Percentiles rank a stretch among this genome's conserved stretches.
These are phyloP conservation scores for Diarsia rubi DNA, from an alignment of 2,888 invertebrate species.

Conservation along the genomic window DNA sequence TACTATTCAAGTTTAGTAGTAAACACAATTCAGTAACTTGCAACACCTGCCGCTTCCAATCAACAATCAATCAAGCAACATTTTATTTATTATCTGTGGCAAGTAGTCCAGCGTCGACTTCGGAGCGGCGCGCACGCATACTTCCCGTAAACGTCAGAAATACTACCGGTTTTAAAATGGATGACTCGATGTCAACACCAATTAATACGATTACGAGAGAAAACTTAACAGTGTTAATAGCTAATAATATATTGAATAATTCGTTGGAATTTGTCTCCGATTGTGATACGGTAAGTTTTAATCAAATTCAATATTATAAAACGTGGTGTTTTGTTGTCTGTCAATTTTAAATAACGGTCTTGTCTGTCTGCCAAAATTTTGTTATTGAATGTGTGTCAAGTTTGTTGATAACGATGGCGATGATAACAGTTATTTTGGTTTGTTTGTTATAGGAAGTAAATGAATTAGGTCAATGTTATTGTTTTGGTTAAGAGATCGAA, in stretches of 20 bases:
- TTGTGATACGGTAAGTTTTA: conserved; percentile 72
- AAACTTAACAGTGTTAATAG: conserved; percentile 77
- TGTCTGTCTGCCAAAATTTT: conserved; percentile 26
- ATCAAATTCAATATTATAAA: background rate
- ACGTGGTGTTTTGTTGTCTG: background rate
- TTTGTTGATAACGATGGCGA: conserved; percentile 13
- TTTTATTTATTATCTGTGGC: conserved; percentile 31
- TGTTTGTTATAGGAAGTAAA: background rate
- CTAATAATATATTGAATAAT: conserved; percentile 80
- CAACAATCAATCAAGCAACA: background rate
- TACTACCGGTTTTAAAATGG: conserved; percentile 70
- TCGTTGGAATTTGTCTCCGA: conserved; percentile 80
- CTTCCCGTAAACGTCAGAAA: background rate
- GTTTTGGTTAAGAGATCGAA: background rate
- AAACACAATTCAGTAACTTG: conserved; percentile 8
- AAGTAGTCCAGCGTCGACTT: conserved; percentile 21
- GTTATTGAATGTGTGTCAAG: background rate
- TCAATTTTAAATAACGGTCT: conserved; percentile 38
- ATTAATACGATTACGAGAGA: conserved; percentile 80
- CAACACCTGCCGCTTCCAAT: conserved; percentile 18
- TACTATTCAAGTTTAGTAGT: conserved; percentile 9
- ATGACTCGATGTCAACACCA: conserved; percentile 76
- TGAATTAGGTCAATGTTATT: background rate
- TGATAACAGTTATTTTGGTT: background rate
- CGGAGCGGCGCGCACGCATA: conserved; percentile 34